phyloP scores from a whole-genome alignment of 1,140 invertebrate species.

The Achatina immaculata region DNA sequence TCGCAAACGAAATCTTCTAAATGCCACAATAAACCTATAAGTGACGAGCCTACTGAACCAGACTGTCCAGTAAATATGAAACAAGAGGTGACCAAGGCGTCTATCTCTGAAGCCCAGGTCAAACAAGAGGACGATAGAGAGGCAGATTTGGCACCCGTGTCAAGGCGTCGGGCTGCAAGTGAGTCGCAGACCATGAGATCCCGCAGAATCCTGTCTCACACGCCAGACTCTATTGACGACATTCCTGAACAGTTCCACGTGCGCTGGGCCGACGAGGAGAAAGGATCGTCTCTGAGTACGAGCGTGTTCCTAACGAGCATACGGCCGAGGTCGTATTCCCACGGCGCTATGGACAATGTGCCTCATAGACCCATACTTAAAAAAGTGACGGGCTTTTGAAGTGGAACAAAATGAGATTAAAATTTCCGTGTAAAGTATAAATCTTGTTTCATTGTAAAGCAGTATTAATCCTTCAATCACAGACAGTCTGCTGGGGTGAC shows the following conservation, averaged over 20 bases:
- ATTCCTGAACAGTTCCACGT: conserved; percentile 32
- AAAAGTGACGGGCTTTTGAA: no score
- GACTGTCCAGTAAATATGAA: conserved; percentile 7
- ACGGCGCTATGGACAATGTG: no score
- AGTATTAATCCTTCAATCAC: no score
- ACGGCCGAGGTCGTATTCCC: no score
- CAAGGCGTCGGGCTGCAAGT: neutral
- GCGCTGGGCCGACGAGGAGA: conserved; percentile 45
- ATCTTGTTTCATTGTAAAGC: no score
- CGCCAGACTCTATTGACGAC: neutral
- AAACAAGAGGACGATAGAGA: neutral
- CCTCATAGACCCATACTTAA: no score
- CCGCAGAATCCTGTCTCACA: neutral
- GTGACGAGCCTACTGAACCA: neutral
- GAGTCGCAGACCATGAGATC: conserved; percentile 21
- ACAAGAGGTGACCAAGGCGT: neutral
- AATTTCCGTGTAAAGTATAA: no score
- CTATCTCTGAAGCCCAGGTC: neutral
- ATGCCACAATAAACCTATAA: no score
- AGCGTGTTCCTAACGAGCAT: conserved; percentile 38
- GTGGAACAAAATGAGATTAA: no score
- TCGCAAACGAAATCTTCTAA: neutral
- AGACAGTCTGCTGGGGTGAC: no score
- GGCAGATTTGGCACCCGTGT: neutral
- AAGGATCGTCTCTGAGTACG: conserved; percentile 34